phyloP scores from a whole-genome alignment of 1,140 invertebrate species.

The Brachystomella parvula region DNA sequence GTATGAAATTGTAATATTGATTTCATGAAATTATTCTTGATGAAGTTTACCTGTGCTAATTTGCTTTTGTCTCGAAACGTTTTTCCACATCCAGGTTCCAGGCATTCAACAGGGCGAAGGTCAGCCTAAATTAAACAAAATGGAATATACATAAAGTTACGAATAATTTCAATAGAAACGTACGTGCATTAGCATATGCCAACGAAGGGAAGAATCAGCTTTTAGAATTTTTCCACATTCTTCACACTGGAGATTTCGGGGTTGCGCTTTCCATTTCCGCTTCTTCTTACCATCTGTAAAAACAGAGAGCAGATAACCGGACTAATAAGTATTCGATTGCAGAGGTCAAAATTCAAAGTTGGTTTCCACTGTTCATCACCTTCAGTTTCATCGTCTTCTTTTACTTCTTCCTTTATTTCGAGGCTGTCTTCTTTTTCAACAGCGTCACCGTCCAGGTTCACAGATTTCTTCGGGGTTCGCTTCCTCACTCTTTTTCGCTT shows the following conservation, averaged over 20 bases:
- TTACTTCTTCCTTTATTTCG: background rate
- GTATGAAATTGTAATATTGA: too few species aligned
- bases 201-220: constrained; percentile 3
- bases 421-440: background rate
- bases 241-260: constrained; percentile 1
- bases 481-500: background rate
- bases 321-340: background rate
- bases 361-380: too few species aligned
- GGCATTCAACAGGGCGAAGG: background rate
- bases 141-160: background rate
- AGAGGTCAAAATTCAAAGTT: too few species aligned
- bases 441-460: background rate
- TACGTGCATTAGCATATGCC: constrained; percentile 5
- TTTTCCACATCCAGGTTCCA: constrained; percentile 11
- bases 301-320: background rate
- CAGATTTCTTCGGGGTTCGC: background rate
- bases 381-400: background rate
- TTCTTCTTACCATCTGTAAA: constrained; percentile 15
- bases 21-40: too few species aligned
- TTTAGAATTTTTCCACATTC: constrained; percentile 27
- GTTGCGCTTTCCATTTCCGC: constrained; percentile 16
- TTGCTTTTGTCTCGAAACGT: constrained; percentile 17
- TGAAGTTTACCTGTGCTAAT: constrained; percentile 15
- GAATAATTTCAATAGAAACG: too few species aligned
- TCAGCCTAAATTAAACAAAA: background rate